Percentiles rank a stretch among this genome's conserved stretches.
Conservation (phyloP, 1,140 invertebrate genomes). For the Drosophila grimshawi region DNA sequence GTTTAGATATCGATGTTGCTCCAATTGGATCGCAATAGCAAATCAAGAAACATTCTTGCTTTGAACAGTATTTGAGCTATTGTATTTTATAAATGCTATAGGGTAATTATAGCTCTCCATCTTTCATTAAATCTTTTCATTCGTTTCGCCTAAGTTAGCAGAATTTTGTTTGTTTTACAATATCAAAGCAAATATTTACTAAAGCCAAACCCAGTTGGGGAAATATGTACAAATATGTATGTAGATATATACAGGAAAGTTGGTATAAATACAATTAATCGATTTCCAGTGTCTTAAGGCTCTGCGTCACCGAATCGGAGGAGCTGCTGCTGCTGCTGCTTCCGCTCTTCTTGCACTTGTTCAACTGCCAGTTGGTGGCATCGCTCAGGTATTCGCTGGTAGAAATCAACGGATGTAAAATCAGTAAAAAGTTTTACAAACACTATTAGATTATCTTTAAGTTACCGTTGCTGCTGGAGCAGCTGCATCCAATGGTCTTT, state of each 20-base stretch:
- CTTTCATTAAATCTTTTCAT: neutral
- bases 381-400: conserved; percentile 71
- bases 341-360: conserved; percentile 65
- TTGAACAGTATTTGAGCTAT: too few relatives aligned
- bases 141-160: neutral
- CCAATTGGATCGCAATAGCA: too few relatives aligned
- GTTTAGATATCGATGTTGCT: too few relatives aligned
- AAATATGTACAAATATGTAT: conserved; percentile 3
- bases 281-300: conserved; percentile 68
- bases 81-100: too few relatives aligned
- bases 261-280: conserved; percentile 50
- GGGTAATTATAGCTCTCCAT: neutral
- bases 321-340: conserved; percentile 5
- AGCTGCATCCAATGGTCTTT: conserved; percentile 86
- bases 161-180: neutral
- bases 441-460: neutral
- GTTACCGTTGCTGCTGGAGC: conserved; percentile 76
- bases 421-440: too few relatives aligned
- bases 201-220: conserved; percentile 53
- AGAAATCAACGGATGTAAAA: neutral
- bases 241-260: conserved; percentile 22
- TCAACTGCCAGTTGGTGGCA: conserved; percentile 60
- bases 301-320: conserved; percentile 32
- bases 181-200: conserved; percentile 33
- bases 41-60: too few relatives aligned